phyloP scores from a whole-genome alignment of 2,113 vertebrate genomes.

The Hemiprocne comata region DNA sequence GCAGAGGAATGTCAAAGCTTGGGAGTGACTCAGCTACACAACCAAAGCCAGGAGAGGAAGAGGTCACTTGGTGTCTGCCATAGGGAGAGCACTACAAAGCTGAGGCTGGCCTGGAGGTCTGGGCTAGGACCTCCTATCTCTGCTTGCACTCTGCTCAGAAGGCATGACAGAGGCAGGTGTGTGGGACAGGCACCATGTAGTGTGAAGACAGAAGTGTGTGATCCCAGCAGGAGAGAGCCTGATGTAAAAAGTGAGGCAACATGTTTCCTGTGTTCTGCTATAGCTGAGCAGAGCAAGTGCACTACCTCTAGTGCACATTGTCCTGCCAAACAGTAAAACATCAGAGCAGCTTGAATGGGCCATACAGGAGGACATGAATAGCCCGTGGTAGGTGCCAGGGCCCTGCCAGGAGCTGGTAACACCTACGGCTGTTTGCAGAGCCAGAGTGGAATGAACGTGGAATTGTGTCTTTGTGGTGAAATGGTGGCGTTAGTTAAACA shows the following conservation, averaged over 20 bases:
- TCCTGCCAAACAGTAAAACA: not conserved
- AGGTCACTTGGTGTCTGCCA: accelerated
- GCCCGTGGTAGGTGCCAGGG: not conserved
- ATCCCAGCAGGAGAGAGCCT: not conserved
- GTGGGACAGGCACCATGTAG: accelerated
- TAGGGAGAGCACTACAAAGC: not conserved
- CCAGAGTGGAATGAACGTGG: not conserved
- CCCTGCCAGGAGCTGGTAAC: not conserved
- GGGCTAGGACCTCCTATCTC: not conserved
- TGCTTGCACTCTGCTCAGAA: not conserved
- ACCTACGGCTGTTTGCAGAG: not conserved
- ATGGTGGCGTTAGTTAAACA: not conserved
- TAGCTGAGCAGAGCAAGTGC: not conserved
- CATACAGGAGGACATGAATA: accelerated
- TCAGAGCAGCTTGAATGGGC: not conserved
- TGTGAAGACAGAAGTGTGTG: not conserved
- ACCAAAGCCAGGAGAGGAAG: not conserved
- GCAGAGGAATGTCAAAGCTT: not conserved
- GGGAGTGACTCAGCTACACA: not conserved
- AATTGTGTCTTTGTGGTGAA: not conserved
- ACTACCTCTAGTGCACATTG: not conserved
- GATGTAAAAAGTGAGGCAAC: not conserved
- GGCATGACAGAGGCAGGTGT: not conserved
- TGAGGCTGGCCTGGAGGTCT: not conserved
- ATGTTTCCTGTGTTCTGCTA: not conserved